Percentiles rank a stretch among this genome's conserved stretches.
Conservation (phyloP, 2,113 vertebrate species). For the Daphoenositta chrysoptera region DNA sequence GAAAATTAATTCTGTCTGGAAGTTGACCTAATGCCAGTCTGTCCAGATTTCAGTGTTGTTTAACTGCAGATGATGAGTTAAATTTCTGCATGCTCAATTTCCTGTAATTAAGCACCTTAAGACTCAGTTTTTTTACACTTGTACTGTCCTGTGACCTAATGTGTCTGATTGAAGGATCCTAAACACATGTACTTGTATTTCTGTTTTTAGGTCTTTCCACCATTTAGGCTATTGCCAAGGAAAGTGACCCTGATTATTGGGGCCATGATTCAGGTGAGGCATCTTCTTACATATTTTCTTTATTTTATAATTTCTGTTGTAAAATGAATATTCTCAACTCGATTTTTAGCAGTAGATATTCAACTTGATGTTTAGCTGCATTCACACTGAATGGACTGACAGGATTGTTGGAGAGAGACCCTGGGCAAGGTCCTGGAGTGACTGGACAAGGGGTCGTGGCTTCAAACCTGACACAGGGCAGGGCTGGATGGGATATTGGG, state of each 20-base stretch:
- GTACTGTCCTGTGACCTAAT: neutral
- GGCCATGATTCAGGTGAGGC: constrained; percentile 87
- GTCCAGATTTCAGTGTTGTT: neutral
- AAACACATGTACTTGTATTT: neutral
- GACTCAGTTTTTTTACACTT: neutral
- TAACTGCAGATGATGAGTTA: neutral
- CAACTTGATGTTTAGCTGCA: neutral
- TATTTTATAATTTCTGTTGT: neutral
- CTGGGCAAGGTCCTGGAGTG: neutral
- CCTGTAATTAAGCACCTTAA: neutral
- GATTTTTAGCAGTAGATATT: neutral
- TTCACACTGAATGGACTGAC: neutral
- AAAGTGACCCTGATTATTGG: constrained; percentile 89
- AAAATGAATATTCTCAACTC: neutral
- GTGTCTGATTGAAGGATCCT: neutral
- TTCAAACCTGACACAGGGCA: neutral
- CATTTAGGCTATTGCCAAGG: constrained; percentile 86
- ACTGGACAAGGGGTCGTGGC: neutral
- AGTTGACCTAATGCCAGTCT: neutral
- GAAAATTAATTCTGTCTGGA: neutral
- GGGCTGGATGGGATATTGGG: neutral
- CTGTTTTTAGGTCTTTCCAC: constrained; percentile 86
- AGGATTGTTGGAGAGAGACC: neutral
- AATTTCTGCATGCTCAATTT: neutral
- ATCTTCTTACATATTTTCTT: neutral